Evolutionary conservation across 2,113 vertebrate species (phyloP).

Genomic region (Thamnophis sirtalis): DNA sequence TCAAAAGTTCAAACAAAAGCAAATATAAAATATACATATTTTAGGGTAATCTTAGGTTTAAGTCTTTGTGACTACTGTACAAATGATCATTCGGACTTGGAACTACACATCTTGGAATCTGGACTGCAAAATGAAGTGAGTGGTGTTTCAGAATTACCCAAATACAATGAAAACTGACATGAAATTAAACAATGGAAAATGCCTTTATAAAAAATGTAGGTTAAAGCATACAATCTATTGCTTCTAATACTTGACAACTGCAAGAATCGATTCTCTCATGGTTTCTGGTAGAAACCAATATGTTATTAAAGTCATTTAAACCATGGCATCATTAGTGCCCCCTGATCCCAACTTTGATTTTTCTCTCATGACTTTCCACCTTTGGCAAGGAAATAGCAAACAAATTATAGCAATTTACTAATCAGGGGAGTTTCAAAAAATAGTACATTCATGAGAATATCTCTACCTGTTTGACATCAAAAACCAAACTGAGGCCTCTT

Average conservation of each 20-base stretch:
- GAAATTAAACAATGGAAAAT: not conserved
- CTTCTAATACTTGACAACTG: not conserved
- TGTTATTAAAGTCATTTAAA: not conserved
- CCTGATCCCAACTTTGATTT: not conserved
- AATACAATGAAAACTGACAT: not conserved
- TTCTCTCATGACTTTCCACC: not conserved
- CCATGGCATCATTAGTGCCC: not conserved
- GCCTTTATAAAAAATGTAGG: not conserved
- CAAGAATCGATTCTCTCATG: not conserved
- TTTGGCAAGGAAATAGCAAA: not conserved
- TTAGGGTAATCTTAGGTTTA: not conserved
- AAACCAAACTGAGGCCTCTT: constrained; percentile 72
- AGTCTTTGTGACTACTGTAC: not conserved
- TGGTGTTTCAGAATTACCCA: not conserved
- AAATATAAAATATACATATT: not conserved
- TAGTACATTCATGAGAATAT: not conserved
- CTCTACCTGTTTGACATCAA: constrained; percentile 73
- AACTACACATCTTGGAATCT: not conserved
- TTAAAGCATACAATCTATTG: not conserved
- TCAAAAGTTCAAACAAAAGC: not conserved
- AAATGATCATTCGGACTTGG: not conserved
- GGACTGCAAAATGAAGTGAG: not conserved
- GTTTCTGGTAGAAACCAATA: not conserved
- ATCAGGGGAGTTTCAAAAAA: not conserved
- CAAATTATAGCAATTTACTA: not conserved